These are phyloP conservation scores for Sebastolobus alascanus DNA, from an alignment of 2,797 vertebrate species.

Conservation along the genomic window DNA sequence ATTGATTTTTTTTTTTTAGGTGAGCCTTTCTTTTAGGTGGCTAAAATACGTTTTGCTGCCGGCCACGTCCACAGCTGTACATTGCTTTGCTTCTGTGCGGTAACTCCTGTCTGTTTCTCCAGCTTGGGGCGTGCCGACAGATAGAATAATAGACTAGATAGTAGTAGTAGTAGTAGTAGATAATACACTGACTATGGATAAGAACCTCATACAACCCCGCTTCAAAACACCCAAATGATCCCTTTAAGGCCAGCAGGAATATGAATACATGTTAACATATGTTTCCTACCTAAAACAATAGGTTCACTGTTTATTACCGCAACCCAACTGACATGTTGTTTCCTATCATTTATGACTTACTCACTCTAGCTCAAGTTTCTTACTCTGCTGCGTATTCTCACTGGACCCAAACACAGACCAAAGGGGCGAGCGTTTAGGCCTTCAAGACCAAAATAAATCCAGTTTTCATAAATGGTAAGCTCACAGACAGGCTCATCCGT, in stretches of 20 bases:
- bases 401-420: slow-evolving; percentile 1
- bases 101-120: too few relatives aligned
- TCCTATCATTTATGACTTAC: slow-evolving; percentile 46
- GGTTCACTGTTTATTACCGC: slow-evolving; percentile 31
- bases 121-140: too few relatives aligned
- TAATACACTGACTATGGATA: too few relatives aligned
- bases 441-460: slow-evolving; percentile 23
- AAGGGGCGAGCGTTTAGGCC: not conserved
- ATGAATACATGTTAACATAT: slow-evolving; percentile 16
- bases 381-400: slow-evolving; percentile 26
- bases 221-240: too few relatives aligned
- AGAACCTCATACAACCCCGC: too few relatives aligned
- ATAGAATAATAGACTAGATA: too few relatives aligned
- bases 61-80: too few relatives aligned
- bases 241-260: not conserved
- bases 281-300: slow-evolving; percentile 44
- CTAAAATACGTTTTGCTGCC: too few relatives aligned
- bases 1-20: too few relatives aligned
- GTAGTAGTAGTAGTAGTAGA: too few relatives aligned
- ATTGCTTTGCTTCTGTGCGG: too few relatives aligned
- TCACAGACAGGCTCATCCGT: slow-evolving; percentile 3
- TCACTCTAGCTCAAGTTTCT: slow-evolving; percentile 30
- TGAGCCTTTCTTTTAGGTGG: too few relatives aligned
- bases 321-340: slow-evolving; percentile 33
- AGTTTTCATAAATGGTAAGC: slow-evolving; percentile 19